phyloP scores from a whole-genome alignment of 2,113 vertebrate species.

The Cynoglossus semilaevis region DNA sequence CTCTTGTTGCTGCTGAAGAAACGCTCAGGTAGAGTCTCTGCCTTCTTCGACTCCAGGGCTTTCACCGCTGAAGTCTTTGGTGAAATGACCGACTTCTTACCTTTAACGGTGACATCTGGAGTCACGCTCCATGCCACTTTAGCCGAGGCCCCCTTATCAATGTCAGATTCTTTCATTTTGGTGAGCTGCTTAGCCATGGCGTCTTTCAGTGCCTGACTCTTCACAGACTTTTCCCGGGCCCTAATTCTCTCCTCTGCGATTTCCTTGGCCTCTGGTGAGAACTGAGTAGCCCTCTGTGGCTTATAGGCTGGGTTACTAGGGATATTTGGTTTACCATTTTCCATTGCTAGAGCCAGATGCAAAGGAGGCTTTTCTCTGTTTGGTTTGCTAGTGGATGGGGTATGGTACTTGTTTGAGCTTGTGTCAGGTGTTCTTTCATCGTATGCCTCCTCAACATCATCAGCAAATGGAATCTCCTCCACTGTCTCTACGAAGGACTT shows the following conservation, averaged over 20 bases:
- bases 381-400: conserved; percentile 82
- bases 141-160: conserved; percentile 50
- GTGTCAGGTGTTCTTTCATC: conserved; percentile 87
- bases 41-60: conserved; percentile 75
- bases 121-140: conserved; percentile 66
- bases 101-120: conserved; percentile 55
- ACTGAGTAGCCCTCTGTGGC: conserved; percentile 70
- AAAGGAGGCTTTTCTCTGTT: conserved; percentile 67
- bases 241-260: conserved; percentile 91
- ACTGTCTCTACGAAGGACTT: conserved; percentile 95
- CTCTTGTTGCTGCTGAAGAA: conserved; percentile 77
- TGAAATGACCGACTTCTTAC: conserved; percentile 70
- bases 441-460: conserved; percentile 90
- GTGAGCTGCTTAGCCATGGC: conserved; percentile 91
- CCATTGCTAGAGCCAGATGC: conserved; percentile 76
- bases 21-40: conserved; percentile 76
- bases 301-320: conserved; percentile 54
- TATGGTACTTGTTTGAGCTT: conserved; percentile 81
- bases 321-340: conserved; percentile 81
- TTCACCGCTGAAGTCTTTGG: conserved; percentile 71
- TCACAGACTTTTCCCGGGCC: conserved; percentile 92
- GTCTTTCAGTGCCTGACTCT: conserved; percentile 88
- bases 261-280: conserved; percentile 91
- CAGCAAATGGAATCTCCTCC: conserved; percentile 95
- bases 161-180: conserved; percentile 90